Conservation (phyloP, 2,797 vertebrate genomes). For the Sebastes vulpes region DNA sequence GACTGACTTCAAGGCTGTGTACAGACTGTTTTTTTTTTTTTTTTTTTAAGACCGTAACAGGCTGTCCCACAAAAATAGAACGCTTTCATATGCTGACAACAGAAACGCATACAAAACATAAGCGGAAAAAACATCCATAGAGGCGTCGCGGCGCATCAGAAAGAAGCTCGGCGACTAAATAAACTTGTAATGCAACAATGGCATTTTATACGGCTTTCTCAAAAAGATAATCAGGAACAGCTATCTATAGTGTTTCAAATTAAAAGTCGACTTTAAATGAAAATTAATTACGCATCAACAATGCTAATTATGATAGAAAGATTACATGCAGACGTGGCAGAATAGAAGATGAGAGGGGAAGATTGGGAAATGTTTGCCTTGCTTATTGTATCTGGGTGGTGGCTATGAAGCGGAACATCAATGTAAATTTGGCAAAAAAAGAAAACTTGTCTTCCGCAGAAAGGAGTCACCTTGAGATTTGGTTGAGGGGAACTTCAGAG, state of each 20-base stretch:
- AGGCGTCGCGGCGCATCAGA: constrained; percentile 33
- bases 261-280: constrained; percentile 77
- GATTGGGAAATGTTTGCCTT: constrained; percentile 59
- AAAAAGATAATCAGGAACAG: constrained; percentile 53
- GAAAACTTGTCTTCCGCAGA: constrained; percentile 47
- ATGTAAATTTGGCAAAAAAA: constrained; percentile 67
- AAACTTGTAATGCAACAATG: constrained; percentile 56
- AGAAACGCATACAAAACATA: constrained; percentile 46
- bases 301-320: constrained; percentile 78
- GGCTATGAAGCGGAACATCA: constrained; percentile 72
- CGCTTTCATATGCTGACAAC: constrained; percentile 62
- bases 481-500: constrained; percentile 60
- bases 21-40: not conserved
- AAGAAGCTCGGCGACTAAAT: constrained; percentile 36
- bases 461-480: constrained; percentile 78
- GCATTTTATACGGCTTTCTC: constrained; percentile 37
- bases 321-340: constrained; percentile 66
- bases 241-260: constrained; percentile 70
- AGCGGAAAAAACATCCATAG: constrained; percentile 39
- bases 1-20: constrained; percentile 66
- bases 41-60: constrained; percentile 52
- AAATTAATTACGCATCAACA: constrained; percentile 84
- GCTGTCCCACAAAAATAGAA: constrained; percentile 72
- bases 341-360: constrained; percentile 64
- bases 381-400: constrained; percentile 69